Base-by-base conservation (phyloP, 2,888 invertebrate genomes). In the Thelaira solivaga region DNA sequence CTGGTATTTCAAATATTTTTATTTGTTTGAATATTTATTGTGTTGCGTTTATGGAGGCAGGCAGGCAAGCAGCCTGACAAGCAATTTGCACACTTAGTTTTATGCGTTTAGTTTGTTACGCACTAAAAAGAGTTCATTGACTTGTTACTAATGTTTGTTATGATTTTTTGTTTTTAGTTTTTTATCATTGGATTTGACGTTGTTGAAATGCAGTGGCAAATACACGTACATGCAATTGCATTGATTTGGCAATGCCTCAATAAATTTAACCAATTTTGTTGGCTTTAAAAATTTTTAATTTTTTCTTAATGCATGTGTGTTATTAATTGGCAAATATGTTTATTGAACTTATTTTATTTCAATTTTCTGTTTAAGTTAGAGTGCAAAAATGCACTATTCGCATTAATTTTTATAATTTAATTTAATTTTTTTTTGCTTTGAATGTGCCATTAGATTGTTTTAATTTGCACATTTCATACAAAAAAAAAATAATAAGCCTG, bases 101-200 rank as follows among this genome's bases (percentile, higher is more conserved):
- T 55, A 57, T 75, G 62, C 55, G 47, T 69, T 43, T 34, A 51
- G 43, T 67, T 67, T 41, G 57, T 59, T 65, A 76, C 69, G 76
- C 71, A 76, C 71, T 76, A 71, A 65, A 76, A 59, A 76, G 59
- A 76, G 76, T 76, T 76, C 76, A 59, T 47, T 71, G 65, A 59
- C 76, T 65, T 16, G 20, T 29, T 31, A 20, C 29, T 73, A n/a
- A n/a, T n/a, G n/a, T n/a, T 45, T 26, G 43, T 41, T 73, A 39
- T 61, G n/a, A 55, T 39, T 29, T 29, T 10, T 36, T 53, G 16
- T 53, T 49, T 53, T 16, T 36, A 34, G 24, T 73, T 53, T n/a
- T 61, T 71, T 22, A 34, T 43, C 16, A 61, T 51, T 68, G 43
- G 26, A 47, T 62, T 71, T 71, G 43, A 43, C 31, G 31, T 71